Evolutionary conservation across 35 echinoderm and acorn worm genomes (phyloP).

Genomic region (Holothuria glaberrima): DNA sequence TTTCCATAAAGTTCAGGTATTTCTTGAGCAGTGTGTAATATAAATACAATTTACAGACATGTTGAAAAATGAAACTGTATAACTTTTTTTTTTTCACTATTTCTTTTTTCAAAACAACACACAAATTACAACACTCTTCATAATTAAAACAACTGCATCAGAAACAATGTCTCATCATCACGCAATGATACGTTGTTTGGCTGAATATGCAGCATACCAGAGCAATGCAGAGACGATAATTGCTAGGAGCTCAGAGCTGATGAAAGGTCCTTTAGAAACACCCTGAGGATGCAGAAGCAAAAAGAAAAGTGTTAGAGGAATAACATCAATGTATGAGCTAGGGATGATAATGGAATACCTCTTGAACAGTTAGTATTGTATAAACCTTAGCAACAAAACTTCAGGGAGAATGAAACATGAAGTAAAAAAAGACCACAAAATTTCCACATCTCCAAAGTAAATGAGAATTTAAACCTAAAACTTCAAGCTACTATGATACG

Average conservation of each 20-base stretch:
- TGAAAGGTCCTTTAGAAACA: constrained; percentile 73
- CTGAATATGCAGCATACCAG: constrained; percentile 64
- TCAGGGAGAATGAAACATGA: not conserved
- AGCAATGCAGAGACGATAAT: constrained; percentile 51
- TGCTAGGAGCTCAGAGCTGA: constrained; percentile 77
- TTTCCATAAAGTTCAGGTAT: no score
- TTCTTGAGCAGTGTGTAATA: no score
- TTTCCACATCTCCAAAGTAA: no score
- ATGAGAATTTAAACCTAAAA: no score
- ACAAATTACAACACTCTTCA: constrained; percentile 29
- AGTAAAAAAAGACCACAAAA: not conserved
- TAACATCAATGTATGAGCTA: not conserved
- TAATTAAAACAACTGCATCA: constrained; percentile 34
- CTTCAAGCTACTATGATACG: no score
- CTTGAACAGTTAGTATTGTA: not conserved
- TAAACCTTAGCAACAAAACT: constrained; percentile 27
- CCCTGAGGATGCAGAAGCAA: constrained; percentile 55
- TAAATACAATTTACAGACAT: not conserved
- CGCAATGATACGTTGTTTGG: constrained; percentile 46
- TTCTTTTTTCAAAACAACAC: not conserved
- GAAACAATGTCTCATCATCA: constrained; percentile 14
- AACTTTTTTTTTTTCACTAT: not conserved
- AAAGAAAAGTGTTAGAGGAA: not conserved
- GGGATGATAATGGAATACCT: not conserved
- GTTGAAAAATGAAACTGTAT: no score